Base-by-base conservation (phyloP, 2,113 vertebrate species). In the Tychaedon coryphoeus region DNA sequence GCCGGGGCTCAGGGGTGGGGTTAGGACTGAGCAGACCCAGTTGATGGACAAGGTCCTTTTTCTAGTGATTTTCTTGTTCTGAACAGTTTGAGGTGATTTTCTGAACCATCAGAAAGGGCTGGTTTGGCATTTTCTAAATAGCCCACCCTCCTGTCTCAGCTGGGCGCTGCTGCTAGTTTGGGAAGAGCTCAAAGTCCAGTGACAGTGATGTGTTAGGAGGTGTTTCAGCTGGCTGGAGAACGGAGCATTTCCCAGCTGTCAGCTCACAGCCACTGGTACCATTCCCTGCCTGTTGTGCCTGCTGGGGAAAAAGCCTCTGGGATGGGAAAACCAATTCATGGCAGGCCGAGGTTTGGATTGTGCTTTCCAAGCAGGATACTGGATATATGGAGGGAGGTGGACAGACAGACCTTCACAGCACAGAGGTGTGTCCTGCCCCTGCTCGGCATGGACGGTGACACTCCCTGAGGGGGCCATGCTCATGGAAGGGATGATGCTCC, bases 1-100 rank as follows among this genome's bases (percentile, higher is more conserved):
- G 53, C 20, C 0, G 0, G n/a, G n/a, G 10, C 51, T 58, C 0
- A 0, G 60, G 29, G 48, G 43, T 50, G 61, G 19, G 29, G 8
- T 4, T 62, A 29, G 34, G 34, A 24, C 42, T 0, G 1, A 86
- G 24, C 19, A 13, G 45, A 18, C 9, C 15, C 33, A 67, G 29
- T 6, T 34, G 42, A 77, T 31, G 43, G 51, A 47, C 22, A 45
- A 33, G 36, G 19, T 29, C 50, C 71, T 61, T 67, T 73, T 42
- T 77, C 40, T 13, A 28, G 43, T 2, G 5, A 51, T 47, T 93
- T 56, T 74, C 1, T 0, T 58, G 26, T 51, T 71, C 73, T 74
- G 53, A 67, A 25, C 14, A 40, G 43, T 45, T n/a, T 18, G 14
- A 90, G 38, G 26, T 0, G 3, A 45, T 80, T 83, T 91, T 34